These are phyloP conservation scores for Anolis sagrei DNA, from an alignment of 2,113 vertebrate genomes.

Conservation along the genomic window DNA sequence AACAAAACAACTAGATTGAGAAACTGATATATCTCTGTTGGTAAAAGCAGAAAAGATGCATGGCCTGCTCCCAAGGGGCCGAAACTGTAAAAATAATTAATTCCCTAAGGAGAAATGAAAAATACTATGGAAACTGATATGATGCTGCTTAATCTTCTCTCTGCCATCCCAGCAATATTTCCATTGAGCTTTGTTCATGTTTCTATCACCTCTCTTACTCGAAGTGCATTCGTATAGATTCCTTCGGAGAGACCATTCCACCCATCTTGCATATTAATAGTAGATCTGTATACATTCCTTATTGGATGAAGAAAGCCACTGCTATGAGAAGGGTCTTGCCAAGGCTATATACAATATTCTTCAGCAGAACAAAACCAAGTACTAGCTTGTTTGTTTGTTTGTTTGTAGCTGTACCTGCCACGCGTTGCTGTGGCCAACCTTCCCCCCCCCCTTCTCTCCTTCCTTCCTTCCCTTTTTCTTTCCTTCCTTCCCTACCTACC, in stretches of 20 bases:
- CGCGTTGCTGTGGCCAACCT: no score
- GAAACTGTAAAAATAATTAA: background rate
- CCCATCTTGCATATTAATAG: background rate
- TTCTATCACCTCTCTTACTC: background rate
- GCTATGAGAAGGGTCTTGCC: background rate
- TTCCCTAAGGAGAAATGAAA: background rate
- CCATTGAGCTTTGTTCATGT: background rate
- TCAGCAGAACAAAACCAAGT: fast-evolving
- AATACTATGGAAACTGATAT: background rate
- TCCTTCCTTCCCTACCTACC: no score
- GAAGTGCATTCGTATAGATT: no score
- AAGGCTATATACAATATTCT: background rate
- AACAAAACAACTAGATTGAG: conserved; percentile 34
- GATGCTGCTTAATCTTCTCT: background rate
- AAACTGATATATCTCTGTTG: background rate
- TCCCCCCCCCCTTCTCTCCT: no score
- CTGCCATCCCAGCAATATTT: background rate
- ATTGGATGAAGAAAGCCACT: background rate
- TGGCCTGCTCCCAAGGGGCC: background rate
- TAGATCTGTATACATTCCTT: conserved; percentile 35
- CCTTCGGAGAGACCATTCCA: background rate
- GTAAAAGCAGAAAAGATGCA: conserved; percentile 5
- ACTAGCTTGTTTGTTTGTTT: background rate
- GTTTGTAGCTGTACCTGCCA: no score
- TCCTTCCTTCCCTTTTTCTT: no score